Base-by-base conservation (phyloP, 1,140 invertebrate species). In the Holotrichia oblita region DNA sequence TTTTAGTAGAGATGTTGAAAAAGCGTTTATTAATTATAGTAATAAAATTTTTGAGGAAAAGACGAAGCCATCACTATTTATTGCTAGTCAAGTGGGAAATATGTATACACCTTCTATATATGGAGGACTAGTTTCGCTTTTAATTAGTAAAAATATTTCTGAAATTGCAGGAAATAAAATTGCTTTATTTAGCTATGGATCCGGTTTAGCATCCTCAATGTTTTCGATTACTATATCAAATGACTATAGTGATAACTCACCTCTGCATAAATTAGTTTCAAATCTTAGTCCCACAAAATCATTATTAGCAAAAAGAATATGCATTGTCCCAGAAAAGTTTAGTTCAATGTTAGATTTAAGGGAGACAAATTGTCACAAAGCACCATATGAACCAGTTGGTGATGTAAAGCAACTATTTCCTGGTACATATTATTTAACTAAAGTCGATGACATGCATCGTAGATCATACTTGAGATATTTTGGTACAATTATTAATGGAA, bases 71-170 rank as follows among this genome's bases (percentile, higher is more conserved):
- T 94, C 95, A 55, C 87, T 99, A 34, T 86, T 94, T 42, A 86
- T 99, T 75, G 93, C 98, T 4, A 96, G 93, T 85, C 93, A 97
- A 89, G 94, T 99, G 73, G 98, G 98, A 24, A 99, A 99, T 85
- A 99, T 99, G 98, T 99, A 99, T 87, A 99, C 98, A 6, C 92
- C 98, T 0, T 99, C 98, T 0, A 89, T 99, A 3, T 99, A 99
- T 89, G 95, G 95, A 8, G 95, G 98, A 55, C 88, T 99, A 10
- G 93, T 96, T 0, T 98, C 97, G 6, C 92, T 95, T 82, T 87
- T 99, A 55, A 89, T 95, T 34, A 48, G 22, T 40, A 92, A 90
- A 78, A 93, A 92, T 83, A 88, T 90, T 9, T 87, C 90, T 12
- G 88, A 94, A 80, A 87, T 98, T 41, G 90, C 91, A 76, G 96